Percentiles rank a stretch among this genome's conserved stretches.
Evolutionary conservation across 2,113 vertebrate genomes (phyloP).

Genomic region (Arizona elegans): DNA sequence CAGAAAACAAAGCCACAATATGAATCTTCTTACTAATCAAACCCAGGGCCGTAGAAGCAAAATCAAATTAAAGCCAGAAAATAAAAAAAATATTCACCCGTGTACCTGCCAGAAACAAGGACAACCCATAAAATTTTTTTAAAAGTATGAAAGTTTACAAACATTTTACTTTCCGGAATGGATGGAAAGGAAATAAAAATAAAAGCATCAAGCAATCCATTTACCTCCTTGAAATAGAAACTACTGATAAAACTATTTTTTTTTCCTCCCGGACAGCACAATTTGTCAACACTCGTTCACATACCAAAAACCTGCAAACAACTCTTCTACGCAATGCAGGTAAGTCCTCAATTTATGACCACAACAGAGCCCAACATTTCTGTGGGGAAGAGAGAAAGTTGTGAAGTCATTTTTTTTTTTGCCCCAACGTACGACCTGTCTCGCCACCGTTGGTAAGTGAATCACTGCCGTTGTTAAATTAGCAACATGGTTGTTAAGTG

Average conservation of each 20-base stretch:
- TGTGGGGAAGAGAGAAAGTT: not conserved
- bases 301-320: not conserved
- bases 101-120: slow-evolving; percentile 46
- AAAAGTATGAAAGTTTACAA: not conserved
- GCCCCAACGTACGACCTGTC: not conserved
- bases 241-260: slow-evolving; percentile 7
- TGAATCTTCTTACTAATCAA: slow-evolving; percentile 49
- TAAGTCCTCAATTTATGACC: not conserved
- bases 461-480: not conserved
- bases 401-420: not conserved
- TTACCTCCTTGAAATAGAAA: slow-evolving; percentile 52
- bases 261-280: not conserved
- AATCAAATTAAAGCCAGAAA: not conserved
- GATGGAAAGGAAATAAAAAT: slow-evolving; percentile 33
- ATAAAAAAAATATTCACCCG: not conserved
- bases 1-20: slow-evolving; percentile 41
- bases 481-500: not conserved
- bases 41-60: slow-evolving; percentile 1
- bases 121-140: slow-evolving; percentile 26
- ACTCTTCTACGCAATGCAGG: not conserved
- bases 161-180: slow-evolving; percentile 36
- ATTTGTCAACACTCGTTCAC: not conserved
- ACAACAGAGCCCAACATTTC: not conserved
- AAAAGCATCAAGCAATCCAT: slow-evolving; percentile 52
- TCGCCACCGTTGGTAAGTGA: not conserved